Base-by-base conservation (phyloP, 2,113 vertebrate species). In the Silurus meridionalis region DNA sequence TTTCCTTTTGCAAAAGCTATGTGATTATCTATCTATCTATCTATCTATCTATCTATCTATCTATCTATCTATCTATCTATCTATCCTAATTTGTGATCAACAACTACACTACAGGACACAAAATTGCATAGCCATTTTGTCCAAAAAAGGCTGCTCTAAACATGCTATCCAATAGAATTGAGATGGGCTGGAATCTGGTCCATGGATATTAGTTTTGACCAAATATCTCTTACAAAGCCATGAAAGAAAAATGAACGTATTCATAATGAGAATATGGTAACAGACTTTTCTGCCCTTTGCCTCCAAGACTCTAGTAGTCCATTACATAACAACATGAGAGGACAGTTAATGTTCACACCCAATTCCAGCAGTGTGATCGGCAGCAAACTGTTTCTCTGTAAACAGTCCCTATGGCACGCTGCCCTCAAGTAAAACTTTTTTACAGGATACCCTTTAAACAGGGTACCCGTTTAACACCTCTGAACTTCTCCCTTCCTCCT, bases 281-380 rank as follows among this genome's bases (percentile, higher is more conserved):
- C 10, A 53, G 55, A 28, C 23, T 57, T 61, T 8, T 46, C 6
- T 15, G 19, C n/a, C 21, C 50, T 85, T 85, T 28, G 64, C 15
- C 21, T 81, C 55, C 48, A 64, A 63, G 10, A 10, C 55, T 80
- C 64, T 72, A 48, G 63, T 19, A 52, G 78, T n/a, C 37, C 21
- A 28, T 86, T 85, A 85, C 52, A 80, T 85, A 80, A 69, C 50
- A 37, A 74, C 25, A 8, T 5, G n/a, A 82, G 83, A 82, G 85
- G 83, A 87, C 84, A 66, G 90, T 90, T 90, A 90, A 91, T 88
- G 87, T 91, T 87, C 85, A 87, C 74, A 61, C 23, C 8, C 55
- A 37, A 6, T 50, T 57, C 52, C 50, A 64, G n/a, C 28, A 83
- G 53, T 58, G 28, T 85, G 17, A 82, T 28, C 58, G 46, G 66